Conservation (phyloP, 2,797 vertebrate genomes). For the Cuculus canorus region DNA sequence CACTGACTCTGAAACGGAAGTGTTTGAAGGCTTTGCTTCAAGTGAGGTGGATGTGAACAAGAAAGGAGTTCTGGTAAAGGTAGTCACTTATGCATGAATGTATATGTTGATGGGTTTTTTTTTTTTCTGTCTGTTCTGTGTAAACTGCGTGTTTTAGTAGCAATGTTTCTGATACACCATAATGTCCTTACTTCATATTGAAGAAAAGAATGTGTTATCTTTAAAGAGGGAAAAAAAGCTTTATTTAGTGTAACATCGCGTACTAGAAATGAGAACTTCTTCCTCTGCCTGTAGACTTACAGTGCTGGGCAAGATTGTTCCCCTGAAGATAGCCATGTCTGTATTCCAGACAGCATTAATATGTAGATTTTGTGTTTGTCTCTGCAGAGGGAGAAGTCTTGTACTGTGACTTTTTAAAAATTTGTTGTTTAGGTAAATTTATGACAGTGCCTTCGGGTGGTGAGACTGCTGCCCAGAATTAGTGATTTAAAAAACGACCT, state of each 20-base stretch:
- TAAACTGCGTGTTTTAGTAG: neutral
- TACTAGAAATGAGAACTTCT: neutral
- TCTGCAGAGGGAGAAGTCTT: neutral
- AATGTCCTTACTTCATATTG: neutral
- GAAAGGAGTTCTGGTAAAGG: conserved; percentile 71
- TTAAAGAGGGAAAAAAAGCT: neutral
- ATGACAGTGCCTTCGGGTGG: neutral
- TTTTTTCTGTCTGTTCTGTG: neutral
- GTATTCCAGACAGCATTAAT: neutral
- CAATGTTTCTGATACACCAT: neutral
- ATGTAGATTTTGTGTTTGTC: neutral
- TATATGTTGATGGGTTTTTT: neutral
- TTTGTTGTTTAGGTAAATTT: neutral
- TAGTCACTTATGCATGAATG: neutral
- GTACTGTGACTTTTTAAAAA: neutral
- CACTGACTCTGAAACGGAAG: conserved; percentile 86
- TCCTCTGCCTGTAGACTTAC: neutral
- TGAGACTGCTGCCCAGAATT: neutral
- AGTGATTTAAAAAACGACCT: neutral
- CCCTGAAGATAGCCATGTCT: neutral
- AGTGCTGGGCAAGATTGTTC: neutral
- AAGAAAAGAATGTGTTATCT: neutral
- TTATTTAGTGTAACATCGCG: neutral
- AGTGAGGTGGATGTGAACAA: conserved; percentile 68
- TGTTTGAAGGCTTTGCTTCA: conserved; percentile 87